phyloP scores from a whole-genome alignment of 2,797 vertebrate genomes.

The Naso thynnoides region DNA sequence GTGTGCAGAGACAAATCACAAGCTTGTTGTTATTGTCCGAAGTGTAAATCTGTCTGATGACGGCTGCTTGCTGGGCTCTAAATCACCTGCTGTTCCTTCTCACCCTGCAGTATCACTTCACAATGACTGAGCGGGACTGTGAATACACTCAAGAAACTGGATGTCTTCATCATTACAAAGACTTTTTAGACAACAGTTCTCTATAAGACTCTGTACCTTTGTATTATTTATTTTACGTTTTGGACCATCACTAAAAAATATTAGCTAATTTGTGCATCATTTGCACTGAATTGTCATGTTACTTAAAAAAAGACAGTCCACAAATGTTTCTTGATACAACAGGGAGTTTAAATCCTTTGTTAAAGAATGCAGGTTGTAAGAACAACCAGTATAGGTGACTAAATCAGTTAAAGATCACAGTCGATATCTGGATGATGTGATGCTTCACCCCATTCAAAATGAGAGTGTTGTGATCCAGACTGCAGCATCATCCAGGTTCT shows the following conservation, averaged over 20 bases:
- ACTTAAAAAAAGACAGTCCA: neutral
- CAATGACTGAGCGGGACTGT: conserved; percentile 27
- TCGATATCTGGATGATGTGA: conserved; percentile 52
- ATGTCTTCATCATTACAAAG: conserved; percentile 11
- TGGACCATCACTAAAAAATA: neutral
- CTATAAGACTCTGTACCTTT: neutral
- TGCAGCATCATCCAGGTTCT: conserved; percentile 21
- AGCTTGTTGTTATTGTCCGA: conserved; percentile 29
- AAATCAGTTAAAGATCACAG: conserved; percentile 23
- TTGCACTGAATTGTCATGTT: neutral
- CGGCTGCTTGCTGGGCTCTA: conserved; percentile 19
- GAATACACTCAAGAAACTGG: conserved; percentile 7
- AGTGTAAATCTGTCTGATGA: conserved; percentile 55
- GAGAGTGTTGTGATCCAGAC: conserved; percentile 16
- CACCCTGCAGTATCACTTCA: conserved; percentile 27
- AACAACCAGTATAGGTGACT: conserved; percentile 28
- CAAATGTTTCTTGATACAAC: neutral
- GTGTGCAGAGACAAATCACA: conserved; percentile 27
- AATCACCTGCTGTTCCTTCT: conserved; percentile 51
- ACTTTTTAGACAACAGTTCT: neutral
- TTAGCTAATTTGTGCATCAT: neutral
- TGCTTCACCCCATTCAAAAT: conserved; percentile 18
- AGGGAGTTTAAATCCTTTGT: conserved; percentile 5
- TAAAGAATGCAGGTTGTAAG: conserved; percentile 1
- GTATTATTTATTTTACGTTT: neutral